Base-by-base conservation (phyloP, 1,140 invertebrate species). In the Pollicipes pollicipes region DNA sequence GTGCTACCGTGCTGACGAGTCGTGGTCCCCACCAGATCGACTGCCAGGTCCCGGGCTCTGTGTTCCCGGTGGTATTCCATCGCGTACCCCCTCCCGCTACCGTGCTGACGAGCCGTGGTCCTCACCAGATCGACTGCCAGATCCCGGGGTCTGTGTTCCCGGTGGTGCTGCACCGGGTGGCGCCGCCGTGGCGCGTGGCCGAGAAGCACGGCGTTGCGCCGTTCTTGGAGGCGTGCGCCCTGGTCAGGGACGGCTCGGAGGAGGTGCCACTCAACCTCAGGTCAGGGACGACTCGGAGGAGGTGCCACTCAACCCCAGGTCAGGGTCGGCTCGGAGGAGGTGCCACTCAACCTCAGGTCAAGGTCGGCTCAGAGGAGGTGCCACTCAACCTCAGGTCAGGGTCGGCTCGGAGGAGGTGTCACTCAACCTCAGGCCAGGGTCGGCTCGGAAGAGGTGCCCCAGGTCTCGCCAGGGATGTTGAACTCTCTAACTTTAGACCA, bases 81-180 rank as follows among this genome's bases (percentile, higher is more conserved):
- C 86, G 88, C 0, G 79, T 80, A 6, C 80, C 81, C n/a, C n/a
- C n/a, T n/a, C n/a, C n/a, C n/a, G n/a, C n/a, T n/a, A n/a, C n/a
- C n/a, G n/a, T n/a, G n/a, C n/a, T n/a, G n/a, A n/a, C n/a, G n/a
- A n/a, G n/a, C n/a, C n/a, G n/a, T n/a, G n/a, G n/a, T n/a, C n/a
- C n/a, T 90, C 90, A 77, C 87, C 88, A 93, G 84, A 81, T 92
- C 72, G 90, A 93, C 78, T 91, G 92, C 81, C 90, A 92, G 78
- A 77, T 88, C 71, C 80, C 73, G 83, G 75, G 80, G 81, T 67
- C 77, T 71, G 72, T 35, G 35, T 58, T n/a, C 45, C 45, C 45
- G 45, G 45, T 58, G 45, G 45, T 58, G 45, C 45, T 58, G 10
- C 45, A 58, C 17, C 45, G 45, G 2, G 45, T 58, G 45, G 45